A percentile compares a stretch with the other conserved stretches of the same genome.
phyloP scores from a whole-genome alignment of 2,888 invertebrate genomes.

The Microctonus aethiopoides region DNA sequence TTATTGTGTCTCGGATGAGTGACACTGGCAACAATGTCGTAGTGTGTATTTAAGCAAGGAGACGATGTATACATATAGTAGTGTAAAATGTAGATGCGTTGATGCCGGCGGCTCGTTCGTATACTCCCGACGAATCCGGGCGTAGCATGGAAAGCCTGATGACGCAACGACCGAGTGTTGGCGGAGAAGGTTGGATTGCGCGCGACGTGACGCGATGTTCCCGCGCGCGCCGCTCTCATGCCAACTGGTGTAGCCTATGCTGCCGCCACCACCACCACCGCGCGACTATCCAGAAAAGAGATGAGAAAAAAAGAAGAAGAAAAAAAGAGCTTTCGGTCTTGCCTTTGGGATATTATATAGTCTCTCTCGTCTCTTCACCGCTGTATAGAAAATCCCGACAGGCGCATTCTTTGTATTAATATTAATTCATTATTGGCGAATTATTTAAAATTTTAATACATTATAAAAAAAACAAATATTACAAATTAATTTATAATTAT shows the following conservation, averaged over 20 bases:
- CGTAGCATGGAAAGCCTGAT: constrained; percentile 52
- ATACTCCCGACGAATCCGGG: constrained; percentile 50
- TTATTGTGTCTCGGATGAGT: constrained; percentile 28
- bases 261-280: neutral
- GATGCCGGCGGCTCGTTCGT: constrained; percentile 32
- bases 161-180: constrained; percentile 53
- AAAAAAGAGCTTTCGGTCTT: neutral
- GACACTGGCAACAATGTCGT: constrained; percentile 35
- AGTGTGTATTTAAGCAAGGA: constrained; percentile 13
- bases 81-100: constrained; percentile 31
- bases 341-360: neutral
- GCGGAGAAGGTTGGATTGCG: constrained; percentile 47
- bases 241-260: neutral
- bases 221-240: constrained; percentile 36
- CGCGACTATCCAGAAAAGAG: neutral
- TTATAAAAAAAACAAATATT: no score
- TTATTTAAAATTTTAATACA: no score
- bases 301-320: neutral
- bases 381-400: neutral
- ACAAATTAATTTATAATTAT: no score
- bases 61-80: neutral
- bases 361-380: neutral
- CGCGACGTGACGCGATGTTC: constrained; percentile 49
- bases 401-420: neutral
- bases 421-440: neutral